Conservation (phyloP, 2,113 vertebrate genomes). For the Oncorhynchus keta region DNA sequence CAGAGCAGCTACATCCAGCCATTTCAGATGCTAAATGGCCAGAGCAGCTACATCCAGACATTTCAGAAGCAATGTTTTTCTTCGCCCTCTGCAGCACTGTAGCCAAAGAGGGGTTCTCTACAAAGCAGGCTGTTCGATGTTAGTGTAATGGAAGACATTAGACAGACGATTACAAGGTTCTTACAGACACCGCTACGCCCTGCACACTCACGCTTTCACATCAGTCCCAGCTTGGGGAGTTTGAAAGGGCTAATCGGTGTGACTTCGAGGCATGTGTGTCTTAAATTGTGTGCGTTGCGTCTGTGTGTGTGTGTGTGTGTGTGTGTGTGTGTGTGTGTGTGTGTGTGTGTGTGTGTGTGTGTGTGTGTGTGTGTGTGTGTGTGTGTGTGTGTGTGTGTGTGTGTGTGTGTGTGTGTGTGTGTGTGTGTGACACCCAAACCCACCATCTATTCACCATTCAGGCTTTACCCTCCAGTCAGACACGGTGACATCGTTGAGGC, state of each 20-base stretch:
- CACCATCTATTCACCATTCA: background rate
- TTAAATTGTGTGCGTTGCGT: background rate
- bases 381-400: background rate
- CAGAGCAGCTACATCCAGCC: too few relatives aligned
- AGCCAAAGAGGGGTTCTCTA: conserved; percentile 32
- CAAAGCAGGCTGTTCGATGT: background rate
- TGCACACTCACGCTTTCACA: background rate
- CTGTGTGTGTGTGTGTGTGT: background rate
- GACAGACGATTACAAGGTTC: conserved; percentile 62
- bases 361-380: background rate
- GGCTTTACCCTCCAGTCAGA: background rate
- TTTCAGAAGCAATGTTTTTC: too few relatives aligned
- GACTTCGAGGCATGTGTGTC: background rate
- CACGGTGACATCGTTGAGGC: background rate
- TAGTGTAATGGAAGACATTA: conserved; percentile 64
- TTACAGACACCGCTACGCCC: conserved; percentile 25
- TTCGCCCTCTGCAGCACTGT: conserved; percentile 37
- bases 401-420: background rate
- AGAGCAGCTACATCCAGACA: too few relatives aligned
- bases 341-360: conserved; percentile 2
- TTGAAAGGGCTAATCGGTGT: conserved; percentile 26
- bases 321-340: conserved; percentile 5
- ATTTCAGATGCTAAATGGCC: too few relatives aligned
- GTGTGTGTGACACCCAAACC: background rate
- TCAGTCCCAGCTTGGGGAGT: background rate